phyloP scores from a whole-genome alignment of 2,113 vertebrate species.

The Bubalus kerabau region DNA sequence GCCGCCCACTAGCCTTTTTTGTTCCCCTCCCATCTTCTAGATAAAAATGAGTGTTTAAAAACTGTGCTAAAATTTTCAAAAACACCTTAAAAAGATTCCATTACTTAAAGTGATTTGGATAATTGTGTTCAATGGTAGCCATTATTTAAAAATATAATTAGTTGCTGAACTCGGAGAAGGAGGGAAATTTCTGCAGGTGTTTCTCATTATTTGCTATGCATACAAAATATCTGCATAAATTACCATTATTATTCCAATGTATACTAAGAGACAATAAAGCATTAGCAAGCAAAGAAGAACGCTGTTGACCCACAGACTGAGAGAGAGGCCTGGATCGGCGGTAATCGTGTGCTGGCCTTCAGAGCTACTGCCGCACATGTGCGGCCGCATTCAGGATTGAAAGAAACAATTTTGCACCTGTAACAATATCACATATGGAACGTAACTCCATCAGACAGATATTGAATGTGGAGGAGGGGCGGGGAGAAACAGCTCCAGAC shows the following conservation, averaged over 20 bases:
- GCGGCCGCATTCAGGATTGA: conserved; percentile 80
- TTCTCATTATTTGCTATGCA: conserved; percentile 90
- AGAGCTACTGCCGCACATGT: conserved; percentile 77
- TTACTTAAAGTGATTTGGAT: conserved; percentile 96
- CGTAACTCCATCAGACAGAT: conserved; percentile 76
- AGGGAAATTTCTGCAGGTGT: conserved; percentile 93
- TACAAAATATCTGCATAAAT: conserved; percentile 91
- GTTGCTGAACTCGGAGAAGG: conserved; percentile 93
- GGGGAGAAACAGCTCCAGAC: neutral
- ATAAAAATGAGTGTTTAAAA: conserved; percentile 85
- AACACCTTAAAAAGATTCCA: conserved; percentile 94
- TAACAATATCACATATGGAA: conserved; percentile 75
- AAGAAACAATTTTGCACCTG: conserved; percentile 91
- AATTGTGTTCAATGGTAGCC: conserved; percentile 93
- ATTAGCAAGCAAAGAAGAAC: conserved; percentile 87
- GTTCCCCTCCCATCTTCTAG: conserved; percentile 67
- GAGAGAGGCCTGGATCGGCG: conserved; percentile 81
- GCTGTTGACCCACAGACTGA: conserved; percentile 90
- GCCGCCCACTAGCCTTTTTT: conserved; percentile 74
- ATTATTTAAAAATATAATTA: conserved; percentile 99
- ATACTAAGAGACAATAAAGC: conserved; percentile 89
- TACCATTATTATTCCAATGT: conserved; percentile 90
- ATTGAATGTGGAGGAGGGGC: conserved; percentile 60
- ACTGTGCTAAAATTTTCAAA: conserved; percentile 84
- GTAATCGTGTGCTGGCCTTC: conserved; percentile 85